Conservation (phyloP, 2,888 invertebrate species). For the Mythimna pallens region DNA sequence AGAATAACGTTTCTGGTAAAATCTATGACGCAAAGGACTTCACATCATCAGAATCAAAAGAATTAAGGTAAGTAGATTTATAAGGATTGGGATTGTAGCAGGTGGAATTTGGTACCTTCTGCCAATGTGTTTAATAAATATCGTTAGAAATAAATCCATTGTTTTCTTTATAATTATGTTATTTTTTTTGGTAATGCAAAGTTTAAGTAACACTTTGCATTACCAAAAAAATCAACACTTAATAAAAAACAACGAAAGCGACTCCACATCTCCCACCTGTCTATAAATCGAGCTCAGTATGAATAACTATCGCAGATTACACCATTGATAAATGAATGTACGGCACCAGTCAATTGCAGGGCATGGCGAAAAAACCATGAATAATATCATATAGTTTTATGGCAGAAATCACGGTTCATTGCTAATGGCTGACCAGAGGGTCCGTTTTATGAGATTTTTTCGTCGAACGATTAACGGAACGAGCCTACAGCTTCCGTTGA, state of each 20-base stretch:
- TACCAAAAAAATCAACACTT: constrained; percentile 41
- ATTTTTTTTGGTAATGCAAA: too few species aligned
- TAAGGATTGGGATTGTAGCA: too few species aligned
- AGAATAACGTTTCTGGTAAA: background rate
- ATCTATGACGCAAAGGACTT: background rate
- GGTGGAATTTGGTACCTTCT: too few species aligned
- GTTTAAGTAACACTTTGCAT: too few species aligned
- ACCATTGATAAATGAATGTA: constrained; percentile 86
- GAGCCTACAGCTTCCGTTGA: constrained; percentile 87
- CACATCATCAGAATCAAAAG: background rate
- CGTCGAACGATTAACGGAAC: constrained; percentile 84
- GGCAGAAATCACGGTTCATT: constrained; percentile 81
- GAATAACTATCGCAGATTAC: constrained; percentile 88
- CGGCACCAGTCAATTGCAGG: constrained; percentile 80
- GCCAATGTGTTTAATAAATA: too few species aligned
- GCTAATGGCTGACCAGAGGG: constrained; percentile 82
- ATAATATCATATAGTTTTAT: constrained; percentile 84
- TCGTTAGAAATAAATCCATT: too few species aligned
- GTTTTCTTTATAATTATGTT: too few species aligned
- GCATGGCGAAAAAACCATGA: constrained; percentile 80
- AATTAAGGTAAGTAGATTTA: too few species aligned
- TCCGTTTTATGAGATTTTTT: constrained; percentile 83
- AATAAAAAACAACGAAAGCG: constrained; percentile 39
- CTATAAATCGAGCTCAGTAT: constrained; percentile 83
- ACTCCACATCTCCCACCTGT: constrained; percentile 72